Evolutionary conservation across 2,888 invertebrate genomes (phyloP).

Genomic region (Candidula unifasciata): DNA sequence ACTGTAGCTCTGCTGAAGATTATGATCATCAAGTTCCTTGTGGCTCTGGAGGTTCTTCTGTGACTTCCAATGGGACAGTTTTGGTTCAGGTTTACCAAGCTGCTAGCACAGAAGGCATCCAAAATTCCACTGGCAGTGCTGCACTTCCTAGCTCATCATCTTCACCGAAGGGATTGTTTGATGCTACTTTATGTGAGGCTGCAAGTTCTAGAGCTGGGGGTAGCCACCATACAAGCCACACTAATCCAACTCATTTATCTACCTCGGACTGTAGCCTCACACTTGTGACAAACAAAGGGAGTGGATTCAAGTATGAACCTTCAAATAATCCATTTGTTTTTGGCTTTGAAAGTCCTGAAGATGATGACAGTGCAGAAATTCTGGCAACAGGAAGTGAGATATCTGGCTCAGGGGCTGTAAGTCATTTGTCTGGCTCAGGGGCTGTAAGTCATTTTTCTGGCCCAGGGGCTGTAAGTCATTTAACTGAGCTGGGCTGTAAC

Average conservation of each 20-base stretch:
- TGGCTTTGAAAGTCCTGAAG: slow-evolving; percentile 26
- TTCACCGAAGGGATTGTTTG: too few species aligned
- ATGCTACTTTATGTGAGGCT: too few species aligned
- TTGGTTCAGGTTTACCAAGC: background rate
- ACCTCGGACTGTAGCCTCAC: background rate
- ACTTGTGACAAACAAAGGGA: background rate
- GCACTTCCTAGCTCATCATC: too few species aligned
- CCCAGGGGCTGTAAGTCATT: background rate
- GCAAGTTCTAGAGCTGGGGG: too few species aligned
- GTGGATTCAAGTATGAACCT: slow-evolving; percentile 11
- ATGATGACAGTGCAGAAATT: background rate
- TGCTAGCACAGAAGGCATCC: background rate
- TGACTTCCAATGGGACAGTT: background rate
- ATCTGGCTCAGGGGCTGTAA: background rate
- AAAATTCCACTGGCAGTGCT: background rate
- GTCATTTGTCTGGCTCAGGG: background rate
- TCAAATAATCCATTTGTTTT: slow-evolving; percentile 42
- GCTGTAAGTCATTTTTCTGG: background rate
- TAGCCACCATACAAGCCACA: background rate
- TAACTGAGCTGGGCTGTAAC: background rate
- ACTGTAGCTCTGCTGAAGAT: background rate
- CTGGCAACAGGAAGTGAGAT: background rate
- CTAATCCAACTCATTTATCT: background rate
- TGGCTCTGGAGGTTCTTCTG: background rate
- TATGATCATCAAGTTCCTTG: background rate